Percentiles rank a stretch among this genome's conserved stretches.
These are phyloP conservation scores for Aproaerema taeniolella DNA, from an alignment of 2,888 invertebrate species.

Conservation along the genomic window DNA sequence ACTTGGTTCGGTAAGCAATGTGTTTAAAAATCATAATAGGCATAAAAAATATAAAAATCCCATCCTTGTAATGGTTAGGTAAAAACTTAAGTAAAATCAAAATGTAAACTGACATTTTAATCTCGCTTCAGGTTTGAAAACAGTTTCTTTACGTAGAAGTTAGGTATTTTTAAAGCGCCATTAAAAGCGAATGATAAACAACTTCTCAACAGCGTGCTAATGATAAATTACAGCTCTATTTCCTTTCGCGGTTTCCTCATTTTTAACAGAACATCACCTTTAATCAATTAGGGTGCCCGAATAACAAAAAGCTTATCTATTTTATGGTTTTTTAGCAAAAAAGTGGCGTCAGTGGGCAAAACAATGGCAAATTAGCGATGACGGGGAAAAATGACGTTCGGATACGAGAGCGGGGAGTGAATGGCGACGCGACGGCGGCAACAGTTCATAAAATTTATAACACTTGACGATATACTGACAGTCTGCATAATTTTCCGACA, in stretches of 20 bases:
- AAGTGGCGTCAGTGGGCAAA: slow-evolving; percentile 68
- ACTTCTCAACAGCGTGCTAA: slow-evolving; percentile 24
- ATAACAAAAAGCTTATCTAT: slow-evolving; percentile 62
- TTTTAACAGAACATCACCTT: slow-evolving; percentile 35
- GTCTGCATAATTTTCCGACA: no score
- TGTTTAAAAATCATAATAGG: no score
- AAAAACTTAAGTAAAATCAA: no score
- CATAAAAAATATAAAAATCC: no score
- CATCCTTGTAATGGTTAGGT: no score
- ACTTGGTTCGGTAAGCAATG: no score
- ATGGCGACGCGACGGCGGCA: slow-evolving; percentile 37
- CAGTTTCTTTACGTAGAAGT: no score
- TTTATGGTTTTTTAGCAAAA: slow-evolving; percentile 72
- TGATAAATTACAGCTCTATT: slow-evolving; percentile 17
- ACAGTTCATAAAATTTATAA: slow-evolving; percentile 47
- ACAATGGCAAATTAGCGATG: slow-evolving; percentile 76
- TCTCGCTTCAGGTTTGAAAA: no score
- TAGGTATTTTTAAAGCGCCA: no score
- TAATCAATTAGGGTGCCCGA: slow-evolving; percentile 61
- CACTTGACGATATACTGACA: slow-evolving; percentile 19
- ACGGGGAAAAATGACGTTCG: slow-evolving; percentile 71
- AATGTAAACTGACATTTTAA: no score
- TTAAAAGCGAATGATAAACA: slow-evolving; percentile 36
- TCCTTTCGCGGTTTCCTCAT: slow-evolving; percentile 24
- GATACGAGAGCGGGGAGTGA: slow-evolving; percentile 32